These are phyloP conservation scores for Drosophila tripunctata DNA, from an alignment of 2,888 invertebrate genomes.

Conservation along the genomic window DNA sequence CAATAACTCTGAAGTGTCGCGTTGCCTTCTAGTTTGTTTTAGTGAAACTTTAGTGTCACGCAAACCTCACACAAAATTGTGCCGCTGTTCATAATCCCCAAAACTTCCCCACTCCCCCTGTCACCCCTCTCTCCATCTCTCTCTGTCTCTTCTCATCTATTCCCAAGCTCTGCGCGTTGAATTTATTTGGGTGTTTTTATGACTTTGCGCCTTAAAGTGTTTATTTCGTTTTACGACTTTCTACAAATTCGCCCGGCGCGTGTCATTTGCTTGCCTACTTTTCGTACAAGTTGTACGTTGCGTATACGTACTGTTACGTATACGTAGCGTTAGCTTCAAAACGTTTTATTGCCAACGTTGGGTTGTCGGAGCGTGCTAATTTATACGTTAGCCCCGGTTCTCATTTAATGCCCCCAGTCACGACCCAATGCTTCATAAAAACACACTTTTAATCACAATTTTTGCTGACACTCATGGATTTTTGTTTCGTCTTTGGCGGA, in stretches of 20 bases:
- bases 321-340: slow-evolving; percentile 50
- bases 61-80: slow-evolving; percentile 11
- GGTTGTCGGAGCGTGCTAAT: slow-evolving; percentile 58
- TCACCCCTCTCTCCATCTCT: neutral
- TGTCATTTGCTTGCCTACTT: slow-evolving; percentile 65
- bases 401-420: slow-evolving; percentile 59
- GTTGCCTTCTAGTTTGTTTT: slow-evolving; percentile 26
- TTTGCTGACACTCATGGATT: slow-evolving; percentile 45
- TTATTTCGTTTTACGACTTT: slow-evolving; percentile 75
- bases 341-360: slow-evolving; percentile 69
- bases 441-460: slow-evolving; percentile 72
- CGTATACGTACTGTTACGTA: slow-evolving; percentile 34
- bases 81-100: slow-evolving; percentile 10
- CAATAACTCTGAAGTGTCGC: slow-evolving; percentile 40
- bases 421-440: slow-evolving; percentile 68
- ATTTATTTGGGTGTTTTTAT: slow-evolving; percentile 68
- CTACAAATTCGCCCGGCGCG: slow-evolving; percentile 69
- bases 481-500: slow-evolving; percentile 14
- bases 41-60: slow-evolving; percentile 47
- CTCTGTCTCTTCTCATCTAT: neutral
- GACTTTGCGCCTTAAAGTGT: slow-evolving; percentile 76
- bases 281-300: slow-evolving; percentile 14
- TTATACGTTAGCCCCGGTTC: slow-evolving; percentile 53
- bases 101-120: neutral
- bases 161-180: slow-evolving; percentile 16